phyloP scores from a whole-genome alignment of 2,113 vertebrate genomes.

The Zosterops pallidus region DNA sequence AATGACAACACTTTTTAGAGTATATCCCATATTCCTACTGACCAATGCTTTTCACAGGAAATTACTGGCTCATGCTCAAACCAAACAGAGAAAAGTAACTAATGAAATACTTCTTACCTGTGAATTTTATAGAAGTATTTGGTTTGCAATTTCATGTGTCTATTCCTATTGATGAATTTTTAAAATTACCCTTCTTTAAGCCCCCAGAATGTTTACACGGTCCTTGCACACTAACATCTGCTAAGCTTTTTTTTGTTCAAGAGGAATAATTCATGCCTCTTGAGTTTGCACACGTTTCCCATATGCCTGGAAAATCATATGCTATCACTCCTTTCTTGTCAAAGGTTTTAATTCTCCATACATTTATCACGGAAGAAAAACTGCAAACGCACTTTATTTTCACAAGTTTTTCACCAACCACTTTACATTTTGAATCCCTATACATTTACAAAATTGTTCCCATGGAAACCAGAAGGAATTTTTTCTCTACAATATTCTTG shows the following conservation, averaged over 20 bases:
- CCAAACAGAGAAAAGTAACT: background rate
- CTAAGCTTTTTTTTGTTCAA: slow-evolving; percentile 46
- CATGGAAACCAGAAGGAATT: slow-evolving; percentile 74
- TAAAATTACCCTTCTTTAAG: slow-evolving; percentile 50
- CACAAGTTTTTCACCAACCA: slow-evolving; percentile 67
- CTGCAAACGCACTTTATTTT: slow-evolving; percentile 61
- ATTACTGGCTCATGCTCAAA: background rate
- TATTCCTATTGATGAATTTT: slow-evolving; percentile 47
- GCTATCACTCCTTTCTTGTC: slow-evolving; percentile 63
- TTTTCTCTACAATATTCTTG: slow-evolving; percentile 48
- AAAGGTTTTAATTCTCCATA: slow-evolving; percentile 61
- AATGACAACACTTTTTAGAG: slow-evolving; percentile 30
- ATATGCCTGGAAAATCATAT: slow-evolving; percentile 64
- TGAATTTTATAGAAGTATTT: background rate
- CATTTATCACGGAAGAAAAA: slow-evolving; percentile 70
- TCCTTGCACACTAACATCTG: slow-evolving; percentile 66
- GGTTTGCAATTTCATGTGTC: background rate
- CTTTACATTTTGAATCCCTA: slow-evolving; percentile 64
- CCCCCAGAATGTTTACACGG: slow-evolving; percentile 46
- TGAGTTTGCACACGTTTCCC: slow-evolving; percentile 66
- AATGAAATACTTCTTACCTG: background rate
- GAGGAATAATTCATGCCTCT: slow-evolving; percentile 60
- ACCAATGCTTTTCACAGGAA: background rate
- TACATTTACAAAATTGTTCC: slow-evolving; percentile 64
- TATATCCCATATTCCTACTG: background rate